A percentile compares a stretch with the other conserved stretches of the same genome.
These are phyloP conservation scores for Suncus etruscus DNA, from an alignment of 2,113 vertebrate species.

Conservation along the genomic window DNA sequence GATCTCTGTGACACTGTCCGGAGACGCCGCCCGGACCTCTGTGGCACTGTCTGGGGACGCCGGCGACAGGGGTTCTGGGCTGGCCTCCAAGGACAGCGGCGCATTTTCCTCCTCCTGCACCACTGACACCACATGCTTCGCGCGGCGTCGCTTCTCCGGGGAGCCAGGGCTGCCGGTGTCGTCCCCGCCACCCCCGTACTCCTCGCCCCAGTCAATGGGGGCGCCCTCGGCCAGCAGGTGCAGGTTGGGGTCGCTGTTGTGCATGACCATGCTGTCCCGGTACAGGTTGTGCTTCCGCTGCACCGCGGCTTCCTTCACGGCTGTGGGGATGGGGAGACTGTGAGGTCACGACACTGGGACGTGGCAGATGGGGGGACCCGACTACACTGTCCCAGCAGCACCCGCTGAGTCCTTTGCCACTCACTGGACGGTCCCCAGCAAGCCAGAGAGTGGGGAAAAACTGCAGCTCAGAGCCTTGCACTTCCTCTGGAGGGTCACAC, in stretches of 20 bases:
- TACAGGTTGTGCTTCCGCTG: conserved; percentile 97
- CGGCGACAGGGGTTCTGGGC: conserved; percentile 79
- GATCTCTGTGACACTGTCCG: conserved; percentile 87
- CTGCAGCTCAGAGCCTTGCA: background rate
- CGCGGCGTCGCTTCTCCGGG: conserved; percentile 86
- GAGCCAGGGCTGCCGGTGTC: background rate
- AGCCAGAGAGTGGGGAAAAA: fast-evolving
- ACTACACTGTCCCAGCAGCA: fast-evolving
- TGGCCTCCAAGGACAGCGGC: conserved; percentile 87
- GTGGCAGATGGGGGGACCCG: fast-evolving
- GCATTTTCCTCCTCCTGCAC: conserved; percentile 92
- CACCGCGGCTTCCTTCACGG: conserved; percentile 96
- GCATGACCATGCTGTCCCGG: conserved; percentile 96
- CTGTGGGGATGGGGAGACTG: conserved; percentile 79
- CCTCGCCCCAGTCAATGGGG: conserved; percentile 92
- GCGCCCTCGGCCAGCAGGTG: conserved; percentile 90
- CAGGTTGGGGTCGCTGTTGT: conserved; percentile 96
- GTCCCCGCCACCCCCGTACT: conserved; percentile 74
- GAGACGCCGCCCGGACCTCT: too few species aligned
- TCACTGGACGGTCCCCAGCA: fast-evolving
- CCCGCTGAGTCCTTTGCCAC: background rate
- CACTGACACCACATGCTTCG: conserved; percentile 95
- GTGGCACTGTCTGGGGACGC: too few species aligned
- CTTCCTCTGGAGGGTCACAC: background rate
- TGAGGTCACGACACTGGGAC: fast-evolving